Evolutionary conservation across 1,140 invertebrate genomes (phyloP).

Genomic region (Drosophila sechellia): DNA sequence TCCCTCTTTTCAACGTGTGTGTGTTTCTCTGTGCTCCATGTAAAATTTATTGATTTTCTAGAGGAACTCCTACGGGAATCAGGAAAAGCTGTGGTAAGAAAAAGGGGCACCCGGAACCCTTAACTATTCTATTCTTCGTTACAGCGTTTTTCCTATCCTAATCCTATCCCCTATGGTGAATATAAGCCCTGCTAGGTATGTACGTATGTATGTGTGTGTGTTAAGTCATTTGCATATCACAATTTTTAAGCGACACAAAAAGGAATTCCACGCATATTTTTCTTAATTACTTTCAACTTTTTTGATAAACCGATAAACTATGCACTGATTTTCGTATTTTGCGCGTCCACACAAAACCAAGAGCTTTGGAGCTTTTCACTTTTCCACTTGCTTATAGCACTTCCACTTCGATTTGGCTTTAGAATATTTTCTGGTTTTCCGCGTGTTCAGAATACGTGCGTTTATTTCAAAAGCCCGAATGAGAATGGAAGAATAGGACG

Average conservation of each 20-base stretch:
- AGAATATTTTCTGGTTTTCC: slow-evolving; percentile 49
- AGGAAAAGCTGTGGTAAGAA: neutral
- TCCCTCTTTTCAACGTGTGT: slow-evolving; percentile 33
- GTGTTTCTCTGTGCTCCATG: slow-evolving; percentile 43
- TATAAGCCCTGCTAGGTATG: slow-evolving; percentile 2
- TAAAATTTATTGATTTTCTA: slow-evolving; percentile 73
- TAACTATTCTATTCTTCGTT: slow-evolving; percentile 21
- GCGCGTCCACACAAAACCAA: slow-evolving; percentile 23
- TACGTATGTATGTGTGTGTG: slow-evolving; percentile 10
- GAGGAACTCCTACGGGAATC: slow-evolving; percentile 55
- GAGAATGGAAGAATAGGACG: slow-evolving; percentile 76
- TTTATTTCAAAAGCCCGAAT: slow-evolving; percentile 78
- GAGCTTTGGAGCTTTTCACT: slow-evolving; percentile 22
- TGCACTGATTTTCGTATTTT: slow-evolving; percentile 11
- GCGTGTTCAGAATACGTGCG: slow-evolving; percentile 69
- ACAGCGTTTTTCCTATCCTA: slow-evolving; percentile 10
- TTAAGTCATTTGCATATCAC: slow-evolving; percentile 33
- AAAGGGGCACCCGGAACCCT: slow-evolving; percentile 17
- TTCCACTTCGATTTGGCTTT: slow-evolving; percentile 47
- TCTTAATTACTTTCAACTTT: slow-evolving; percentile 39
- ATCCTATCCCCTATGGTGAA: slow-evolving; percentile 27
- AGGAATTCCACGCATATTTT: slow-evolving; percentile 10
- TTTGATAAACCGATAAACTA: slow-evolving; percentile 22
- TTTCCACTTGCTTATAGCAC: slow-evolving; percentile 68
- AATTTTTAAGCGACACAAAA: slow-evolving; percentile 16